Evolutionary conservation across 2,888 invertebrate species (phyloP).

Genomic region (Synergus gifuensis): DNA sequence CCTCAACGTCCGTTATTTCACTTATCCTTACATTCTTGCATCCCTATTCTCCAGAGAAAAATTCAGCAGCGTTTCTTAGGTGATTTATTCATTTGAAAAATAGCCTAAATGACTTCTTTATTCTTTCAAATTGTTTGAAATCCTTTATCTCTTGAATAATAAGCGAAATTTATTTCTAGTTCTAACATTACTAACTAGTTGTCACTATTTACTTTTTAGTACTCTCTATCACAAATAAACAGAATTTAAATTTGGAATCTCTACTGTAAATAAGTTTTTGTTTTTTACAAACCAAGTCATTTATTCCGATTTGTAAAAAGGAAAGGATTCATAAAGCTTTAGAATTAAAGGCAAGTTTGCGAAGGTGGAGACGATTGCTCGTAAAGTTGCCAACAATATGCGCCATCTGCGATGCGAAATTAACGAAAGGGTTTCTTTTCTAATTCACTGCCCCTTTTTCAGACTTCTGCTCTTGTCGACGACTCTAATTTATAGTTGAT

Average conservation of each 20-base stretch:
- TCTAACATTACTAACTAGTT: background rate
- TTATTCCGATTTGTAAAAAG: constrained; percentile 48
- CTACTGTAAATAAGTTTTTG: constrained; percentile 24
- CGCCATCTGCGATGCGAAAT: constrained; percentile 75
- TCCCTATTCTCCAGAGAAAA: background rate
- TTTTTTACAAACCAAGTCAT: constrained; percentile 47
- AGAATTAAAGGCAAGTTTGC: constrained; percentile 39
- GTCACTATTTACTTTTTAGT: background rate
- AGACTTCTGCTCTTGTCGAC: constrained; percentile 34
- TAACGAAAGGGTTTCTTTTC: constrained; percentile 74
- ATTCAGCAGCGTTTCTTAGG: background rate
- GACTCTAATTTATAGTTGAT: constrained; percentile 4
- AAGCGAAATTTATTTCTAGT: background rate
- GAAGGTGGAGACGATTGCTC: constrained; percentile 57
- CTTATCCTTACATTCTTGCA: background rate
- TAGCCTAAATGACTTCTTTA: background rate
- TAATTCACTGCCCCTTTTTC: constrained; percentile 50
- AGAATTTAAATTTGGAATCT: constrained; percentile 32
- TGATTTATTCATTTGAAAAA: background rate
- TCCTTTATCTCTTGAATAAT: background rate
- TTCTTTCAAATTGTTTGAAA: background rate
- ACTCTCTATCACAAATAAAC: background rate
- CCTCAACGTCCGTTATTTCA: constrained; percentile 47
- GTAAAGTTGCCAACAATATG: constrained; percentile 69
- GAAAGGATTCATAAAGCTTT: constrained; percentile 38